A percentile compares a stretch with the other conserved stretches of the same genome.
Evolutionary conservation across 1,140 invertebrate species (phyloP).

Genomic region (Tigriopus japonicus): DNA sequence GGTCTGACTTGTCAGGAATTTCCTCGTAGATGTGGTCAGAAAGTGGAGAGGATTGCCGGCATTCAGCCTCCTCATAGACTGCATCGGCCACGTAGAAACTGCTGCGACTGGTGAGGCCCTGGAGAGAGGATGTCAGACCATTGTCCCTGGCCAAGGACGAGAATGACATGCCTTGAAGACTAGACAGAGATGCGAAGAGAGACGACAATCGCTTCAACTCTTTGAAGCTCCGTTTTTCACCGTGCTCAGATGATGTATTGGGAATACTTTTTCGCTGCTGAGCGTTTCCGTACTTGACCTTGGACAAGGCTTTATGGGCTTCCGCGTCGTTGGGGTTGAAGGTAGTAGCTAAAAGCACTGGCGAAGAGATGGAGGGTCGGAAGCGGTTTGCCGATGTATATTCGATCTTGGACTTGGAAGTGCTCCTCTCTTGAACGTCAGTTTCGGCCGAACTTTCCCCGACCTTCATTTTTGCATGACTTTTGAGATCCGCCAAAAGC

Average conservation of each 20-base stretch:
- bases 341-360: conserved; percentile 6
- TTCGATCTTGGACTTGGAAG: conserved; percentile 5
- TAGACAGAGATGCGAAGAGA: too few relatives aligned
- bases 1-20: conserved; percentile 36
- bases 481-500: neutral
- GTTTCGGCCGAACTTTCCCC: neutral
- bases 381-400: neutral
- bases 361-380: conserved; percentile 2
- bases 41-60: neutral
- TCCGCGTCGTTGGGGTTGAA: conserved; percentile 11
- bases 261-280: neutral
- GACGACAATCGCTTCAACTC: conserved; percentile 2
- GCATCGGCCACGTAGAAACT: conserved; percentile 4
- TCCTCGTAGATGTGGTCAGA: conserved; percentile 69
- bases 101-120: neutral
- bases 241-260: neutral
- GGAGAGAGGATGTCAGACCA: neutral
- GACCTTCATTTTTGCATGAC: neutral
- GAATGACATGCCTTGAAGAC: too few relatives aligned
- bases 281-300: neutral
- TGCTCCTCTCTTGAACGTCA: neutral
- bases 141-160: neutral
- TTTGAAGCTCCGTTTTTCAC: conserved; percentile 4
- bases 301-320: conserved; percentile 4
- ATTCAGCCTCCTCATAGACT: neutral